These are phyloP conservation scores for Psephotus haematonotus DNA, from an alignment of 2,113 vertebrate species.

Conservation along the genomic window DNA sequence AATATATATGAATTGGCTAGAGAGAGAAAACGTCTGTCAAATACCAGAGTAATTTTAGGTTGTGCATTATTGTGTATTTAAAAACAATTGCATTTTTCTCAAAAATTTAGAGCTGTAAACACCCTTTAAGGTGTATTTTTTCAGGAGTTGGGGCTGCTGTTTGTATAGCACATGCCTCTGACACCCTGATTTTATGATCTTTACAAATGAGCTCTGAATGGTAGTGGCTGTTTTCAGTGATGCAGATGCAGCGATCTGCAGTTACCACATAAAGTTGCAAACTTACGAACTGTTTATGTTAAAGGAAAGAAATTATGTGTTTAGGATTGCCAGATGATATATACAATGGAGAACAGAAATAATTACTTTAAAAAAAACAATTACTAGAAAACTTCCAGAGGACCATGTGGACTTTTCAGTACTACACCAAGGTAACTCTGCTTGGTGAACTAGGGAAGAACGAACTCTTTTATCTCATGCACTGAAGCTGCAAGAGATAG, in stretches of 20 bases:
- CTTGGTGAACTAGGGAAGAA: background rate
- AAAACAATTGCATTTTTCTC: background rate
- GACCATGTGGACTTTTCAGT: rapidly evolving
- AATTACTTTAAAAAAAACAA: background rate
- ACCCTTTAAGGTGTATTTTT: rapidly evolving
- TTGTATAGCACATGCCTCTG: background rate
- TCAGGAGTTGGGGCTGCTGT: background rate
- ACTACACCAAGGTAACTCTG: rapidly evolving
- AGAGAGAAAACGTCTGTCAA: background rate
- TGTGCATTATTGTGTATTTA: rapidly evolving
- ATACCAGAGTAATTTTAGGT: too few species aligned
- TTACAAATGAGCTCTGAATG: rapidly evolving
- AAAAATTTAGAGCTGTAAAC: background rate
- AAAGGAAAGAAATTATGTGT: background rate
- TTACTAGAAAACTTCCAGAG: background rate
- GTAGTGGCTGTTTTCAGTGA: background rate
- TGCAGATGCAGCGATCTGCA: background rate
- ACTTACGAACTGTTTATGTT: background rate
- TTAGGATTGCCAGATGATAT: rapidly evolving
- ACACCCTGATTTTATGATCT: rapidly evolving
- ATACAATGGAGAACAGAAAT: background rate
- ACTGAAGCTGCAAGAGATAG: background rate
- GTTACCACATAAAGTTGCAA: background rate
- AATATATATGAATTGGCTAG: background rate
- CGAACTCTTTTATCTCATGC: rapidly evolving